Evolutionary conservation across 2,797 vertebrate species (phyloP), one percentile per base, ranked within the genome.

Genomic region (Ctenopoma kingsleyae): DNA sequence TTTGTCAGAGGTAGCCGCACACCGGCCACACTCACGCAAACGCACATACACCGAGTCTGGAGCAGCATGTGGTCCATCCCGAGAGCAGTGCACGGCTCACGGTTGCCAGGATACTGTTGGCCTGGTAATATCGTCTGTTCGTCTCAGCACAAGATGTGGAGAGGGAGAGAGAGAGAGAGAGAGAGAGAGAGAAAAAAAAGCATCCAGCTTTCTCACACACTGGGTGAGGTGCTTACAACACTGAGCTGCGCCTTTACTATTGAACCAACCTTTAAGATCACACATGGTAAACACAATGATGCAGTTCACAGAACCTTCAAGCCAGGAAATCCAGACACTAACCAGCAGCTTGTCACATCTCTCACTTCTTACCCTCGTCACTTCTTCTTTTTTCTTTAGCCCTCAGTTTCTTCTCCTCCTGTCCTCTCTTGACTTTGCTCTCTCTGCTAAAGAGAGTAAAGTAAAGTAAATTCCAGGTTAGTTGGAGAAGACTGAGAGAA

Each of bases 61-160:
- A 87, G 73, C 86, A 80, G 83, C 86, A 83, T 90, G 92, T 51
- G 82, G 92, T 91, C 90, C 84, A 81, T 82, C 83, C 87, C 56
- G 84, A 91, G 86, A 92, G 90, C 88, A 86, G 87, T 50, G 81
- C 92, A 91, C 78, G 75, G 80, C 78, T 85, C 82, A 89, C 67
- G 90, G 94, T 95, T 95, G 93, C 94, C 93, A 92, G 92, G 94
- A 89, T 89, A 95, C 94, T 55, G 91, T 90, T 86, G 86, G 87
- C 86, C 87, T 88, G 90, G 89, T 83, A 71, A 93, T 90, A 77
- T 76, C n/a, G 63, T 83, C 87, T 75, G 67, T 82, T 86, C 80
- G 8, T 70, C 81, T 87, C 80, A 78, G 76, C 62, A 66, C 68
- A 90, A 84, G 85, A 91, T 75, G 78, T 55, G 35, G 72, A 2